Conservation (phyloP, 64 coral and sea anemone genomes). For the Exaiptasia diaphana region DNA sequence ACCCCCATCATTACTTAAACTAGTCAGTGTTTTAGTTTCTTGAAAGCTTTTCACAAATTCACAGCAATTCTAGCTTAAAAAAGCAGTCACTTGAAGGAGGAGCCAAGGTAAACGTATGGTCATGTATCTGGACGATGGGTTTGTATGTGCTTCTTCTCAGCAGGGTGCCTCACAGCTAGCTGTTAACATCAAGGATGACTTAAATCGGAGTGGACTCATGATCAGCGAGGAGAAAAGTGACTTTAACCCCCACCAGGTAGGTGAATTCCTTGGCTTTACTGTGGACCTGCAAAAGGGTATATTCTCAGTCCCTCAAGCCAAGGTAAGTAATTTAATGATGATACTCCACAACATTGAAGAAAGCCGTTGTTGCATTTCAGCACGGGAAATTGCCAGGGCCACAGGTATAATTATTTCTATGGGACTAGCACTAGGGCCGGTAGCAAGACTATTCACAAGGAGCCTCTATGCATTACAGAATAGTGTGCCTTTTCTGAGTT, state of each 20-base stretch:
- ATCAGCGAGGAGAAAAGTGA: background rate
- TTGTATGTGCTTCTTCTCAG: background rate
- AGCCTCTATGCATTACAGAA: slow-evolving; percentile 9
- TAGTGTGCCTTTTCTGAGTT: background rate
- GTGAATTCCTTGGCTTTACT: slow-evolving; percentile 6
- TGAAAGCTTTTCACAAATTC: too few species aligned
- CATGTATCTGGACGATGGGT: slow-evolving; percentile 9
- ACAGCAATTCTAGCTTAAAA: too few species aligned
- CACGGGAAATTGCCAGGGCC: background rate
- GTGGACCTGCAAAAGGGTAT: background rate
- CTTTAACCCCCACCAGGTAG: background rate
- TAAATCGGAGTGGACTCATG: background rate
- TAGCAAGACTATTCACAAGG: slow-evolving; percentile 20
- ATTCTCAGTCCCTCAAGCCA: background rate
- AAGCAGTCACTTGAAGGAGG: too few species aligned
- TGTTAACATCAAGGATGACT: background rate
- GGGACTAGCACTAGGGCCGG: slow-evolving; percentile 20
- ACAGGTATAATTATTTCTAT: slow-evolving; percentile 33
- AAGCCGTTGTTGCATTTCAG: background rate
- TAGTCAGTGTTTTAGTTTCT: too few species aligned
- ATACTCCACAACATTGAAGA: background rate
- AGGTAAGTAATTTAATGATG: background rate
- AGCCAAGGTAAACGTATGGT: slow-evolving; percentile 9
- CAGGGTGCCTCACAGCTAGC: background rate
- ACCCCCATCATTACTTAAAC: too few species aligned